Evolutionary conservation across 2,113 vertebrate species (phyloP).

Genomic region (Ammodramus savannarum): DNA sequence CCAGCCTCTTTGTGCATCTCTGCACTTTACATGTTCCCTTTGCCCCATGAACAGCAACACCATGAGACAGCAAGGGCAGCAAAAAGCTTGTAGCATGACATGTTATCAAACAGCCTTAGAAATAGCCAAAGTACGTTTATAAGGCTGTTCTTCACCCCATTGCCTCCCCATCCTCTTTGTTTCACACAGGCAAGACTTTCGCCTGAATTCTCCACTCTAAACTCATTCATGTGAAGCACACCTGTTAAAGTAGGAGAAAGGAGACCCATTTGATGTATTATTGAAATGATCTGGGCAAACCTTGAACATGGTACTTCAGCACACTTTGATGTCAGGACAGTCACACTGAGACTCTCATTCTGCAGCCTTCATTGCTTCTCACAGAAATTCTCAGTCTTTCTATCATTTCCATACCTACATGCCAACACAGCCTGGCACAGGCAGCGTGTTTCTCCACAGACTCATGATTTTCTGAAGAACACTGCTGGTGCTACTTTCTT

Average conservation of each 20-base stretch:
- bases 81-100: background rate
- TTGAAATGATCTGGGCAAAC: background rate
- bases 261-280: background rate
- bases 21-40: background rate
- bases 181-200: background rate
- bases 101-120: background rate
- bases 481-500: background rate
- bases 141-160: background rate
- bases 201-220: background rate
- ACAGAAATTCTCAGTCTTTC: fast-evolving
- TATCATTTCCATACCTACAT: background rate
- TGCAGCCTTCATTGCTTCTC: background rate
- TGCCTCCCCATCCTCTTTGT: background rate
- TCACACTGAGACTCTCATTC: background rate
- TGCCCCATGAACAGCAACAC: background rate
- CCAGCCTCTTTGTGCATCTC: background rate
- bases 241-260: background rate
- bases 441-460: background rate
- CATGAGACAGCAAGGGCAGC: background rate
- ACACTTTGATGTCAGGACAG: background rate
- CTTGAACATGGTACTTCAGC: background rate
- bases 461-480: background rate
- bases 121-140: background rate
- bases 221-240: background rate
- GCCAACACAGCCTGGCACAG: background rate